A percentile compares a stretch with the other conserved stretches of the same genome.
These are phyloP conservation scores for Tympanoctomys barrerae DNA, from an alignment of 2,797 vertebrate genomes.

Conservation along the genomic window DNA sequence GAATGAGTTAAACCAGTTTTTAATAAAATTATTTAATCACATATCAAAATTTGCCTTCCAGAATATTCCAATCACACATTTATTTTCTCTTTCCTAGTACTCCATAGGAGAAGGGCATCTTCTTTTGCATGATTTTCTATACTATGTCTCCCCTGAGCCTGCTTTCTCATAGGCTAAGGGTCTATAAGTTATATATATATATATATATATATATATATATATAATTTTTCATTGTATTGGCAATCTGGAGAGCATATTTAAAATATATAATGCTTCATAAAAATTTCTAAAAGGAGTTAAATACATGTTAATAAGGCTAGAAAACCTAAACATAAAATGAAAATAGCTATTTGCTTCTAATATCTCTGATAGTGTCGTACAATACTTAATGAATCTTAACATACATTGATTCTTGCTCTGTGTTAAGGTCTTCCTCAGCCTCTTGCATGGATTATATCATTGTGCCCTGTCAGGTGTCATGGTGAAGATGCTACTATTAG, in stretches of 20 bases:
- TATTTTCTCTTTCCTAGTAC: background rate
- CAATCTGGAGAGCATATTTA: background rate
- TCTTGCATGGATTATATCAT: background rate
- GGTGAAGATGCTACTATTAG: conserved; percentile 10
- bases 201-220: too few species aligned
- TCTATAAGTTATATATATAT: too few species aligned
- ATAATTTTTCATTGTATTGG: background rate
- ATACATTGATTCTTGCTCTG: conserved; percentile 36
- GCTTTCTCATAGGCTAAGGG: background rate
- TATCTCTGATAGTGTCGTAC: background rate
- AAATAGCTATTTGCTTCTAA: conserved; percentile 46
- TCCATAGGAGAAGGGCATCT: background rate
- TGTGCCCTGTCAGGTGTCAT: background rate
- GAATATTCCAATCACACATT: background rate
- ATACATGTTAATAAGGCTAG: conserved; percentile 35
- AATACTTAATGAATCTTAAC: conserved; percentile 44
- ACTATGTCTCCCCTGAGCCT: background rate
- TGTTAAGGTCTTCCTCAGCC: background rate
- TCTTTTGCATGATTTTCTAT: background rate
- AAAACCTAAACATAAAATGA: conserved; percentile 54
- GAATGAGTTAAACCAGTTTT: background rate
- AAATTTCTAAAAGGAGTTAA: conserved; percentile 51
- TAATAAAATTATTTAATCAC: background rate
- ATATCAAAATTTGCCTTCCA: background rate
- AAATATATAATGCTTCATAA: conserved; percentile 1